Evolutionary conservation across 2,113 vertebrate species (phyloP), one percentile per base, ranked within the genome.

Genomic region (Pollachius pollachius): DNA sequence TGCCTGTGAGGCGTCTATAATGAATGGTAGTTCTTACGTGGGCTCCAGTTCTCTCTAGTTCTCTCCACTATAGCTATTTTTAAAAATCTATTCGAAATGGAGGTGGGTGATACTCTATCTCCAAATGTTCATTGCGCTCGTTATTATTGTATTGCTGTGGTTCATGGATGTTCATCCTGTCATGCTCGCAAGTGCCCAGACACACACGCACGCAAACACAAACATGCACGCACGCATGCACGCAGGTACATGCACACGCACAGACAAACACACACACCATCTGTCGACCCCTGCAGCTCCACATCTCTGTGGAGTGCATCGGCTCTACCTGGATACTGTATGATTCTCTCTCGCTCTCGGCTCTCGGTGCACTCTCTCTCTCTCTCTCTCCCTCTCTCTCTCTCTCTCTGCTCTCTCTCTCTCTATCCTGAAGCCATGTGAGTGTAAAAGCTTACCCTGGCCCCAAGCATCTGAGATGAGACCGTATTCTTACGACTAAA

Each of bases 1-100:
- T 48, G 41, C 41, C 1, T 48, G 67, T 71, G 78, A 80, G 66
- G 70, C 65, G 71, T 84, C 67, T 77, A 86, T 76, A 76, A 83
- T 79, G 71, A 63, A 84, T 84, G 61, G 79, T 60, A 58, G 16
- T 37, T 65, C 71, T 70, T 65, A 74, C 68, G 41, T 66, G 64
- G 64, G 68, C 64, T 25, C 64, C 48, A 58, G 12, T 60, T 67
- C 69, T 62, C 52, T 16, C 5, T 9, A 48, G 9, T 48, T 48
- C 41, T 13, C 41, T 48, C 41, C 41, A 59, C 58, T 19, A 54
- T 67, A 71, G 69, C 52, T 67, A 70, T 67, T 34, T 48, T 9
- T 9, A 34, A 34, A 34, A 34, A 34, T 34, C 4, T 48, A 48
- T 48, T 48, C 11, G 41, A 48, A 48, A 48, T 8, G 9, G 41